Evolutionary conservation across 2,888 invertebrate species (phyloP).

Genomic region (Napeogenes inachia): DNA sequence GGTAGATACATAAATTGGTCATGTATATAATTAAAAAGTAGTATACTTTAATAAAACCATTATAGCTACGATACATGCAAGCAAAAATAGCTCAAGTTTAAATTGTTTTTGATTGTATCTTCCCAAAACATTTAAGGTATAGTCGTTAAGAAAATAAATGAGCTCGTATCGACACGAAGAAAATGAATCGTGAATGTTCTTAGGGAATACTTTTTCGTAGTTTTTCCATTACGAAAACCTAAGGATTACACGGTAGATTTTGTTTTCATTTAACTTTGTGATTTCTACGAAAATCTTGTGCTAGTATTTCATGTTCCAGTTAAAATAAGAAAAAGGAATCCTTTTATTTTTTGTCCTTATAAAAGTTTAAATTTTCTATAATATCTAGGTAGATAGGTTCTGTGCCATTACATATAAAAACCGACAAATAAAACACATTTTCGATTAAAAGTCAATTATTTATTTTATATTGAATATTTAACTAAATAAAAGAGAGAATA

Average conservation of each 20-base stretch:
- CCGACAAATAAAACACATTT: too few relatives aligned
- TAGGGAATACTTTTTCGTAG: conserved; percentile 1
- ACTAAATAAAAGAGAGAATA: too few relatives aligned
- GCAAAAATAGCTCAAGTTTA: not conserved
- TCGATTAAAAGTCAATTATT: too few relatives aligned
- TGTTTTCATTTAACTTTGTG: conserved; percentile 4
- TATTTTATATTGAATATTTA: too few relatives aligned
- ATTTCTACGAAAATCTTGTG: not conserved
- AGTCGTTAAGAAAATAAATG: conserved; percentile 4
- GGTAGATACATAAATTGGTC: too few relatives aligned
- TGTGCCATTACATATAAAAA: too few relatives aligned
- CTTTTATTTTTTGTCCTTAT: too few relatives aligned
- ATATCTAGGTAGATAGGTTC: too few relatives aligned
- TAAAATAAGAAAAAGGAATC: not conserved
- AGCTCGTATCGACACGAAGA: not conserved
- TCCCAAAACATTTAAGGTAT: not conserved
- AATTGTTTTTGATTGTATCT: not conserved
- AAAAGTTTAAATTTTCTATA: too few relatives aligned
- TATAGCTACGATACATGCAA: not conserved
- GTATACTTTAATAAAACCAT: not conserved
- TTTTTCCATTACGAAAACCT: conserved; percentile 3
- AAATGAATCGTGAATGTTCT: conserved; percentile 6
- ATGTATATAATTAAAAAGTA: not conserved
- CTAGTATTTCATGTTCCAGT: not conserved
- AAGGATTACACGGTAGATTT: conserved; percentile 5